Percentiles rank a stretch among this genome's conserved stretches.
Conservation (phyloP, 2,113 vertebrate species). For the Probosciger aterrimus region DNA sequence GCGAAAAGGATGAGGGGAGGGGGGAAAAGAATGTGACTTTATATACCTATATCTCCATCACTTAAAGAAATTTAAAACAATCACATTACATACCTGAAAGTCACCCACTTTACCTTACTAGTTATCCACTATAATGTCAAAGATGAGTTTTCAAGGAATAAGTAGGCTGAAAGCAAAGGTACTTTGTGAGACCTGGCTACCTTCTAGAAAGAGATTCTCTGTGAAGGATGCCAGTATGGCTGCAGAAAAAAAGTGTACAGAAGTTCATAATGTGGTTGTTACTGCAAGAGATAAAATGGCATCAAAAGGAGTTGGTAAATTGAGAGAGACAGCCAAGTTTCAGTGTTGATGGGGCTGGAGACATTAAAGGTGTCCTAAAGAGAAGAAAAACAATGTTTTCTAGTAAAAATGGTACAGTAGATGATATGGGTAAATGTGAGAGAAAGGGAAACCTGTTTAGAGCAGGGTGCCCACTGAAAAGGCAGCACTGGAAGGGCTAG, state of each 20-base stretch:
- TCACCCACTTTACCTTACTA: neutral
- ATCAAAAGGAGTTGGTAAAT: neutral
- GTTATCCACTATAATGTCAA: neutral
- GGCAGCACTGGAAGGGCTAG: neutral
- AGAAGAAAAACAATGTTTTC: neutral
- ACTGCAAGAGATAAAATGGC: neutral
- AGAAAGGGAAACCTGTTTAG: neutral
- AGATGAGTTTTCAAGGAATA: neutral
- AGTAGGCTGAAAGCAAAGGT: neutral
- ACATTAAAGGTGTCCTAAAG: neutral
- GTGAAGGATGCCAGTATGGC: fast-evolving
- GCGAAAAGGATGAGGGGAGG: neutral
- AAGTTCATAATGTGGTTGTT: neutral
- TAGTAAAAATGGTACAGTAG: neutral
- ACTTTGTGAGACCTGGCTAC: neutral
- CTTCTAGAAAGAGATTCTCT: neutral
- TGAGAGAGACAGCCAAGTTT: neutral
- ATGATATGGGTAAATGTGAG: neutral
- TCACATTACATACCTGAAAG: neutral
- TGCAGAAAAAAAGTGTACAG: neutral
- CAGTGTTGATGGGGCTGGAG: neutral
- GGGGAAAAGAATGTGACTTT: neutral
- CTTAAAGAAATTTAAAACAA: neutral
- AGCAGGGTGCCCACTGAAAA: neutral
- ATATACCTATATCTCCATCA: neutral